Base-by-base conservation (phyloP, 2,888 invertebrate species). In the Nipponacmea schrenckii region DNA sequence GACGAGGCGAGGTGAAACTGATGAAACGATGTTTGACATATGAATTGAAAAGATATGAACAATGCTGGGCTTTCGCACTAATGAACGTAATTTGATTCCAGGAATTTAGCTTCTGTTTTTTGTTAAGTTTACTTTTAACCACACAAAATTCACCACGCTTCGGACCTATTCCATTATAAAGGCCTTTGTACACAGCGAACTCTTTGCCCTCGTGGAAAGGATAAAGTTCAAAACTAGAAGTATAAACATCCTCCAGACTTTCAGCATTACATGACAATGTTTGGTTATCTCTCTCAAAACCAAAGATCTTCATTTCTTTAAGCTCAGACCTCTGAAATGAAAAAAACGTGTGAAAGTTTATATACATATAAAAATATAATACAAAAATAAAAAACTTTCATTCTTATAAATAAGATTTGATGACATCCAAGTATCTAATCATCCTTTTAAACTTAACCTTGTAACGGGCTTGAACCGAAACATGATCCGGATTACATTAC, bases 161-260 rank as follows among this genome's bases (percentile, higher is more conserved):
- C 12, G 71, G 76, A 14, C 75, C 78, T 10, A 63, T 68, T 1
- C 78, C 76, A 66, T 75, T 76, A 45, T n/a, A 27, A 8, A 46
- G 24, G 46, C 77, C 79, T 62, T 77, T 75, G 70, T 74, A 79
- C 26, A 73, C 68, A 5, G 77, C 73, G n/a, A 64, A 72, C 20
- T 73, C 71, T 12, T 68, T 56, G 20, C 79, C 79, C 63, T 79
- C 79, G 66, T 77, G 68, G 68, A 79, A 79, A 26, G 79, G 79
- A 69, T 64, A 79, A 5, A 77, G 64, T 63, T 79, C 79, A 67
- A 79, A 79, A 31, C 76, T 77, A 46, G 75, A 71, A 5, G 67
- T 66, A 71, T 78, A 77, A 10, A 31, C 17, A 45, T 68, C 67
- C 10, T 69, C 73, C 14, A 46, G 20, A 20, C 45, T 20, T 48